Evolutionary conservation across 2,797 vertebrate genomes (phyloP).

Genomic region (Champsocephalus esox): DNA sequence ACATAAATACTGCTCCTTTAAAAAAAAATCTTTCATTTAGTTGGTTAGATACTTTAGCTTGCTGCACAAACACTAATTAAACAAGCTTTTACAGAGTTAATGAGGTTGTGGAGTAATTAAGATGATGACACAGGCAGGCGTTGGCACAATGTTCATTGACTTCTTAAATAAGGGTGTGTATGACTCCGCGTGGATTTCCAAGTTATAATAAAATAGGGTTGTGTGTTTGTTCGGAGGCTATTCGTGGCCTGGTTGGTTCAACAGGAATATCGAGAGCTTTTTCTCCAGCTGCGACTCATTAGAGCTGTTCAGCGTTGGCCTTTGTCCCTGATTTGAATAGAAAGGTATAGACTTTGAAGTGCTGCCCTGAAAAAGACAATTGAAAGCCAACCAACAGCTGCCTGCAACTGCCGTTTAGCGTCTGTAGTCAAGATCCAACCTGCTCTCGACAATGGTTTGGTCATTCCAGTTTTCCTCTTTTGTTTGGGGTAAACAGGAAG

Average conservation of each 20-base stretch:
- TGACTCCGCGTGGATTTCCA: neutral
- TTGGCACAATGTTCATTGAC: neutral
- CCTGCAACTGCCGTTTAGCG: constrained; percentile 8
- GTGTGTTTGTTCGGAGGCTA: constrained; percentile 34
- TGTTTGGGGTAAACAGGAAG: constrained; percentile 55
- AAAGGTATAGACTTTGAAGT: constrained; percentile 29
- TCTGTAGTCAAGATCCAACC: constrained; percentile 60
- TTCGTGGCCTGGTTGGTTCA: constrained; percentile 26
- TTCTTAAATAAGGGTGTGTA: too few relatives aligned
- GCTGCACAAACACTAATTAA: too few relatives aligned
- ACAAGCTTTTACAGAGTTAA: neutral
- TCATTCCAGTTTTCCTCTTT: constrained; percentile 66
- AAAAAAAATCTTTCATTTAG: too few relatives aligned
- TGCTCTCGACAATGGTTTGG: constrained; percentile 46
- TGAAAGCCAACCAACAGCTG: constrained; percentile 34
- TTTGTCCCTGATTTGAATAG: constrained; percentile 66
- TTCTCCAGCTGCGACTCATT: constrained; percentile 26
- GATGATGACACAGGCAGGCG: neutral
- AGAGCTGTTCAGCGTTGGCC: constrained; percentile 41
- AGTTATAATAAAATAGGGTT: constrained; percentile 6
- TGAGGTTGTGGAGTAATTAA: constrained; percentile 40
- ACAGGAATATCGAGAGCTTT: constrained; percentile 47
- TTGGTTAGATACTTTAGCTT: too few relatives aligned
- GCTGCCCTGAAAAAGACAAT: constrained; percentile 30
- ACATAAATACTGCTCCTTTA: neutral